phyloP scores from a whole-genome alignment of 1,140 invertebrate species.

The Plectrocnemia conspersa region DNA sequence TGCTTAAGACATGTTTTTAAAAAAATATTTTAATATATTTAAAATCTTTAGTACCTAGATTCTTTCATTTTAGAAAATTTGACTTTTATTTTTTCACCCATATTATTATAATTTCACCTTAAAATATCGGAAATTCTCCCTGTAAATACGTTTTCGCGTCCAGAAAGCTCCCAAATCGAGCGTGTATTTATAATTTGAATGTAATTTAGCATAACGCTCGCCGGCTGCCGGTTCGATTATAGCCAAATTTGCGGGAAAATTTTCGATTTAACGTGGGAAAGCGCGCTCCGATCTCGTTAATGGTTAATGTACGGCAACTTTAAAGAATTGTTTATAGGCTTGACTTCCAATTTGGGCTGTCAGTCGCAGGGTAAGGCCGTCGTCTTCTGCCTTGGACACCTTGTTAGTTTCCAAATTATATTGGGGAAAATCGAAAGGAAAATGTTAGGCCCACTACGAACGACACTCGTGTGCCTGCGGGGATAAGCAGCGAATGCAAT shows the following conservation, averaged over 20 bases:
- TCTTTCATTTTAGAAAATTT: no score
- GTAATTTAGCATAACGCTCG: background rate
- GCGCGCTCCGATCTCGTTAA: background rate
- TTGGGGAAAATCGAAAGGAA: background rate
- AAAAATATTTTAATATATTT: no score
- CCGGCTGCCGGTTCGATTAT: background rate
- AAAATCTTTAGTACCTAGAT: no score
- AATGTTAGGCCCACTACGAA: no score
- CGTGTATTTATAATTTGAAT: conserved; percentile 2
- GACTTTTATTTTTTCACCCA: no score
- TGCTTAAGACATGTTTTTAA: no score
- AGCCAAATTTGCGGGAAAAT: background rate
- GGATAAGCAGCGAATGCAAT: no score
- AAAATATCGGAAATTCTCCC: no score
- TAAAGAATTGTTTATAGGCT: conserved; percentile 9
- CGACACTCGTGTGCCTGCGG: no score
- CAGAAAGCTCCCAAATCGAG: background rate
- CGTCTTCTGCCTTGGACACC: background rate
- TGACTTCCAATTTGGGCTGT: conserved; percentile 4
- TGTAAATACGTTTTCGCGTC: no score
- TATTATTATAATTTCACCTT: no score
- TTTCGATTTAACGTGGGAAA: background rate
- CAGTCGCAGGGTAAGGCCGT: background rate
- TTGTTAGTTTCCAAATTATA: conserved; percentile 10
- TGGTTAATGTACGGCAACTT: background rate